These are phyloP conservation scores for Vireo altiloquus DNA, from an alignment of 2,113 vertebrate species.

Conservation along the genomic window DNA sequence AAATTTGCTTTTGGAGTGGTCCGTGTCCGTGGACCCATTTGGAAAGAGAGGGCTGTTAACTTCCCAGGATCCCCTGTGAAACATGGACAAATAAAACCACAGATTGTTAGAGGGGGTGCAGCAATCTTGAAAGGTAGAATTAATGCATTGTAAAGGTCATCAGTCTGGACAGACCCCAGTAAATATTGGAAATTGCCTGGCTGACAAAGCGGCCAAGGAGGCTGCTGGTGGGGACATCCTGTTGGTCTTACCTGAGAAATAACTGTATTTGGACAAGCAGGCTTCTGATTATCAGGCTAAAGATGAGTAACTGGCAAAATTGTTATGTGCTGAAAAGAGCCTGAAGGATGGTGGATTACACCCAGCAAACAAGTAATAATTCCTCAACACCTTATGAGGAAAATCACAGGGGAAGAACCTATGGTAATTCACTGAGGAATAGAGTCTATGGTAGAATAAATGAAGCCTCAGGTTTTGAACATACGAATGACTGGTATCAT, in stretches of 20 bases:
- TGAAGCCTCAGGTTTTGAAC: neutral
- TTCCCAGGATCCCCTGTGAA: neutral
- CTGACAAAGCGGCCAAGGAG: neutral
- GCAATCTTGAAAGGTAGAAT: neutral
- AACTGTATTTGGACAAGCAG: neutral
- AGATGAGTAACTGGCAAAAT: neutral
- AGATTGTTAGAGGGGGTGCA: neutral
- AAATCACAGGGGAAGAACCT: neutral
- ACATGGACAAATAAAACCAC: neutral
- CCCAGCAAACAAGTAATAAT: neutral
- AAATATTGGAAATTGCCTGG: neutral
- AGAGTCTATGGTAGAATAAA: neutral
- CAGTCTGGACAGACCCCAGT: neutral
- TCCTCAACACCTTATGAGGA: neutral
- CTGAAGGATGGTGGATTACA: neutral
- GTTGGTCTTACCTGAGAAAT: neutral
- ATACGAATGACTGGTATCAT: neutral
- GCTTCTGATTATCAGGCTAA: neutral
- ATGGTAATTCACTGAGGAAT: neutral
- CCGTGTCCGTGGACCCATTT: neutral
- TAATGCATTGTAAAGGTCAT: neutral
- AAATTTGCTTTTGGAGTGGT: neutral
- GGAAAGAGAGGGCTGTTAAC: neutral
- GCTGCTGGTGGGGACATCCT: too few relatives aligned
- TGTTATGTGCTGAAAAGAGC: neutral